Evolutionary conservation across 2,888 invertebrate genomes (phyloP), one percentile per base, ranked within the genome.

Genomic region (Ephialtes manifestator): DNA sequence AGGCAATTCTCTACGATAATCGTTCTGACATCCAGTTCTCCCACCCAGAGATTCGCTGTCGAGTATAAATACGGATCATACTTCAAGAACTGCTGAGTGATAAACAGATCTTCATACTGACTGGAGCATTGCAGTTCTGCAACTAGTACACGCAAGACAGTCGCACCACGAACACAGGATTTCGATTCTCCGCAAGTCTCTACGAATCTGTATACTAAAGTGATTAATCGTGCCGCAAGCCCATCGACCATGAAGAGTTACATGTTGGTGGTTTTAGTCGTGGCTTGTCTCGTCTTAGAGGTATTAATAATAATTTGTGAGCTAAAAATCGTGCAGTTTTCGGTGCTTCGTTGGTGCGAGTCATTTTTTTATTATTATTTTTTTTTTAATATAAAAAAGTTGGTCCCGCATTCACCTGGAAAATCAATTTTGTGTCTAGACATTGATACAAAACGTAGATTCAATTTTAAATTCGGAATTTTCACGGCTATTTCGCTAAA

Each of bases 1-100:
- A 83, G 87, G 87, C 86, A 89, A 91, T 91, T 91, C 86, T 85
- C 82, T 70, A 87, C 86, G 88, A 89, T 90, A 91, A 91, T 89
- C 88, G 87, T 82, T 80, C 71, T 85, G 74, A 81, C 89, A 88
- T 91, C 88, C 90, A 89, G 86, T 84, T 35, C 24, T n/a, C 20
- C 43, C 13, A 1, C 24, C 13, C 39, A 48, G 58, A 60, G 55
- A 28, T 65, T 81, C 55, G 58, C 81, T 63, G 86, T 89, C 84
- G 83, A 83, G 83, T 88, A 90, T 91, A 90, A 90, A 90, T 91
- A 90, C 87, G 85, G 86, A 89, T 89, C 81, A 85, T 80, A 75
- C 58, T 15, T 28, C 51, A 46, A 4, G 28, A 72, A 74, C 65
- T 51, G 86, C 82, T 88, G 85, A 85, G 86, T 89, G 87, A 89